Percentiles rank a stretch among this genome's conserved stretches.
Conservation (phyloP, 1,140 invertebrate genomes). For the Caenorhabditis tropicalis region DNA sequence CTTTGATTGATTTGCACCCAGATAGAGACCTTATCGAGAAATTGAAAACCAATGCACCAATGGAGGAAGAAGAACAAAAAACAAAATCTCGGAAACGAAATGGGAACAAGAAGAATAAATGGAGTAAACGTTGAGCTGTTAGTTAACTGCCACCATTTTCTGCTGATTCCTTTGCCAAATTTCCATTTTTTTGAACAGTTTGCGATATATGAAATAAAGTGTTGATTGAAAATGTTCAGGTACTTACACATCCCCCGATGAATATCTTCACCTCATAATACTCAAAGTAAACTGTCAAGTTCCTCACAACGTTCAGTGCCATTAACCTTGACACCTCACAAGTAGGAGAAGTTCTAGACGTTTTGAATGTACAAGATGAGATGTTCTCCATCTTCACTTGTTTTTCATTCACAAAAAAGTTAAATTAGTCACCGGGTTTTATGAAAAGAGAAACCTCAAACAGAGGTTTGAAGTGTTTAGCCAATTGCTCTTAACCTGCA, state of each 20-base stretch:
- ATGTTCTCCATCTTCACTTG: background rate
- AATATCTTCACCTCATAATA: background rate
- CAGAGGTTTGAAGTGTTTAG: constrained; percentile 34
- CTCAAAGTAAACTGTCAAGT: constrained; percentile 2
- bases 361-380: too few relatives aligned
- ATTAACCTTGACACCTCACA: constrained; percentile 35
- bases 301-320: background rate
- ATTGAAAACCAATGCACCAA: background rate
- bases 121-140: background rate
- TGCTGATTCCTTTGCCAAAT: too few relatives aligned
- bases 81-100: background rate
- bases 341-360: background rate
- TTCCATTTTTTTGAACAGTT: too few relatives aligned
- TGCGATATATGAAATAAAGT: too few relatives aligned
- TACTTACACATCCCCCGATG: background rate
- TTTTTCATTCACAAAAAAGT: background rate
- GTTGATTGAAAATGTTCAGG: too few relatives aligned
- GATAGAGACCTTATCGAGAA: background rate
- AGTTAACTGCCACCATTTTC: too few relatives aligned
- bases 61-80: background rate
- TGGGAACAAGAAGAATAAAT: background rate
- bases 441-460: constrained; percentile 13
- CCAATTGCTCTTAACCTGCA: background rate
- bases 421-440: background rate
- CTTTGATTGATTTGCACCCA: background rate